Evolutionary conservation across 30 jellyfish, hydroid and myxozoan genomes (phyloP).

Genomic region (Nemopilema nomurai): DNA sequence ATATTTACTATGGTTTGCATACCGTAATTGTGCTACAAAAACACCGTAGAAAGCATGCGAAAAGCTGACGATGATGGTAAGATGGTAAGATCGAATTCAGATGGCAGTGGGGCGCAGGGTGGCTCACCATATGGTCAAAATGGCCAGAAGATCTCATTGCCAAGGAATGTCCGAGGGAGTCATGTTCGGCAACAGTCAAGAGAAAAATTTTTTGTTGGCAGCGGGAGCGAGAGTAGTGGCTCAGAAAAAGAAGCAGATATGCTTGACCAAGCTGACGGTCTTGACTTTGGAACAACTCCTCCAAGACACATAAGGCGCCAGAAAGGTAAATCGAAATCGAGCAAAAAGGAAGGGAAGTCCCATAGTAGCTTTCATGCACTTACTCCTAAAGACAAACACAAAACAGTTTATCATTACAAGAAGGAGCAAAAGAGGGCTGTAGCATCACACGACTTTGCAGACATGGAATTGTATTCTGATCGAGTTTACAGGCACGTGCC

Average conservation of each 20-base stretch:
- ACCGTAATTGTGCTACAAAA: background rate
- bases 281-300: conserved; percentile 69
- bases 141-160: background rate
- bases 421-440: conserved; percentile 19
- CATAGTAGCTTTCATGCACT: background rate
- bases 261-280: conserved; percentile 17
- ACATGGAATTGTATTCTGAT: background rate
- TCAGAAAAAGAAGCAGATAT: conserved; percentile 59
- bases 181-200: background rate
- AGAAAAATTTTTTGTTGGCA: conserved; percentile 26
- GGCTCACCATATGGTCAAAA: background rate
- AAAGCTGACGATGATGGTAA: background rate
- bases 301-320: conserved; percentile 70
- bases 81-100: background rate
- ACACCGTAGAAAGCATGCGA: background rate
- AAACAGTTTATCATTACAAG: background rate
- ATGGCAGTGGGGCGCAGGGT: background rate
- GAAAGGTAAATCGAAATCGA: conserved; percentile 42
- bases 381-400: conserved; percentile 15
- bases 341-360: conserved; percentile 29
- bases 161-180: background rate
- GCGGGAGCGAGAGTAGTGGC: conserved; percentile 41
- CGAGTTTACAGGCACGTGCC: conserved; percentile 14
- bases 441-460: background rate
- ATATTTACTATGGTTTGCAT: too few species aligned